Conservation (phyloP, 2,113 vertebrate genomes). For the Xiphophorus couchianus region DNA sequence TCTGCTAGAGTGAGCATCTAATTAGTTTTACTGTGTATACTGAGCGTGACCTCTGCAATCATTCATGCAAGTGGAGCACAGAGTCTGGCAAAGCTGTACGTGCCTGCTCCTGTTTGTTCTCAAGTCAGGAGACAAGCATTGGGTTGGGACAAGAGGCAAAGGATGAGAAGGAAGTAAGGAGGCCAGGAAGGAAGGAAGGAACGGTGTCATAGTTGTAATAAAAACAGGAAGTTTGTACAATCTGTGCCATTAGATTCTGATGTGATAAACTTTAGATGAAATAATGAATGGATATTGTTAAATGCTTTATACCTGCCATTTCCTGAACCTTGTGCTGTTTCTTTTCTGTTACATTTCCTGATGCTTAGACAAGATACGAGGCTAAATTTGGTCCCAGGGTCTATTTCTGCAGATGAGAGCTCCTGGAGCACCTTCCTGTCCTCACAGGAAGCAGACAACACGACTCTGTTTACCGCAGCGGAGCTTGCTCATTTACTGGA, state of each 20-base stretch:
- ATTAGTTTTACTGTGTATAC: constrained; percentile 36
- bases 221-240: constrained; percentile 66
- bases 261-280: constrained; percentile 15
- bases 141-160: constrained; percentile 30
- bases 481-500: constrained; percentile 50
- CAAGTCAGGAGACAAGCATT: constrained; percentile 41
- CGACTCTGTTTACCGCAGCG: constrained; percentile 71
- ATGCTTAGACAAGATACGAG: constrained; percentile 47
- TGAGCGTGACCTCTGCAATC: constrained; percentile 36
- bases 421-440: constrained; percentile 80
- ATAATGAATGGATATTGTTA: constrained; percentile 18
- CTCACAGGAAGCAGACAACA: constrained; percentile 82
- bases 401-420: constrained; percentile 72
- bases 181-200: constrained; percentile 69
- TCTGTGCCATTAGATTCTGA: constrained; percentile 52
- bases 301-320: constrained; percentile 51
- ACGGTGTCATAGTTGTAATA: constrained; percentile 56
- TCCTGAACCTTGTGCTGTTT: constrained; percentile 39
- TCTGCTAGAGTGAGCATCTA: constrained; percentile 23
- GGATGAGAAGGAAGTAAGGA: constrained; percentile 56
- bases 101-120: constrained; percentile 66
- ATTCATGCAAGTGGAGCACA: constrained; percentile 34
- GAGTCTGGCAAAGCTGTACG: constrained; percentile 49
- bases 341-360: constrained; percentile 59
- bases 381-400: constrained; percentile 70